These are phyloP conservation scores for Athene noctua DNA, from an alignment of 2,113 vertebrate species.

Conservation along the genomic window DNA sequence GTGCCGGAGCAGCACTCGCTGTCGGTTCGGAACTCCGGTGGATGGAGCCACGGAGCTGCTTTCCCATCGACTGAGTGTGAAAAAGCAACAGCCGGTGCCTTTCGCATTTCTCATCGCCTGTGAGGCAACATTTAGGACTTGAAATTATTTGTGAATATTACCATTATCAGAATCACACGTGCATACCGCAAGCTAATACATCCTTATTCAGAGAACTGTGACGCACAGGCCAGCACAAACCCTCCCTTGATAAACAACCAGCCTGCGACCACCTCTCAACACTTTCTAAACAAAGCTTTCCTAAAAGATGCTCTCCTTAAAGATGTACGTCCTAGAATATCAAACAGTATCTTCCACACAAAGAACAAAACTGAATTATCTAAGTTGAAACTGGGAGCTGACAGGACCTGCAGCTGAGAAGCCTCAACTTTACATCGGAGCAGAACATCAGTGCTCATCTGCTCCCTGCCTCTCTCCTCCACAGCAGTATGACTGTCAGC, in stretches of 20 bases:
- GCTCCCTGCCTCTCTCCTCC: neutral
- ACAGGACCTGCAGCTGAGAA: neutral
- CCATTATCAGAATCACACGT: neutral
- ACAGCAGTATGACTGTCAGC: neutral
- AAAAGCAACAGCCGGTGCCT: neutral
- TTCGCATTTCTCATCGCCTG: neutral
- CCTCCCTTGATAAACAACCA: neutral
- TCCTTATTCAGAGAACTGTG: neutral
- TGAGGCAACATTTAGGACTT: neutral
- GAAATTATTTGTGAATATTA: neutral
- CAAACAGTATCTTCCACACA: neutral
- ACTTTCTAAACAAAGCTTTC: neutral
- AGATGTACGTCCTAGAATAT: neutral
- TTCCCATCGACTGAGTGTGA: neutral
- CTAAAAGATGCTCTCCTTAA: neutral
- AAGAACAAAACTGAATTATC: neutral
- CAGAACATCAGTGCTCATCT: neutral
- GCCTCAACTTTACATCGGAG: neutral
- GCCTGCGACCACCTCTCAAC: neutral
- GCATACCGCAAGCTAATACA: neutral
- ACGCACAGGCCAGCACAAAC: rapidly evolving
- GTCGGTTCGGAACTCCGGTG: neutral
- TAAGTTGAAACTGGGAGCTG: neutral
- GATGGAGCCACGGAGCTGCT: conserved; percentile 31
- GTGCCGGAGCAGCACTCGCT: neutral